A percentile compares a stretch with the other conserved stretches of the same genome.
These are phyloP conservation scores for Pempheris klunzingeri DNA, from an alignment of 2,797 vertebrate species.

Conservation along the genomic window DNA sequence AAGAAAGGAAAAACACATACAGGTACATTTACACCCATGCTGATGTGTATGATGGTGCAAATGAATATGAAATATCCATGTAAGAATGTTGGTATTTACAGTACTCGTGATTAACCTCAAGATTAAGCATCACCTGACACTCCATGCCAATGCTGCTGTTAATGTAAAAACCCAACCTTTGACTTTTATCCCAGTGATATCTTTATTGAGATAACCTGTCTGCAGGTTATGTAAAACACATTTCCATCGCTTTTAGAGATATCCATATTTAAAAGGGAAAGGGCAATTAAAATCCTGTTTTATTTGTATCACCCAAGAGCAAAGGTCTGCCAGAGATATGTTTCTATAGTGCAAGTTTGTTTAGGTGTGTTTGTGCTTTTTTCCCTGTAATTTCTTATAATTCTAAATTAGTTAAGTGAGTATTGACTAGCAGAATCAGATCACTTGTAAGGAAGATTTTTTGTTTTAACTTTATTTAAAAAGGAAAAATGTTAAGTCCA, in stretches of 20 bases:
- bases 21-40: neutral
- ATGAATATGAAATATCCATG: neutral
- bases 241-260: neutral
- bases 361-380: neutral
- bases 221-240: constrained; percentile 42
- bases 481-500: too few species aligned
- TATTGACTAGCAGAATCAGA: too few species aligned
- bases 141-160: neutral
- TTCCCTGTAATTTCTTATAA: too few species aligned
- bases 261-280: neutral
- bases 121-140: constrained; percentile 16
- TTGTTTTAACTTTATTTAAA: too few species aligned
- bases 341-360: neutral
- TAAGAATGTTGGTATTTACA: neutral
- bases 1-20: constrained; percentile 5
- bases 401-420: too few species aligned
- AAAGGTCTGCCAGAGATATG: neutral
- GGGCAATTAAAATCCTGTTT: neutral
- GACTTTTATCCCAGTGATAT: constrained; percentile 38
- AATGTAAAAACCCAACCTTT: constrained; percentile 33
- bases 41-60: neutral
- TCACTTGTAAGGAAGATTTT: too few species aligned
- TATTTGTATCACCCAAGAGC: neutral
- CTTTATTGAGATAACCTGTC: constrained; percentile 28
- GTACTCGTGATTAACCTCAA: neutral